Base-by-base conservation (phyloP, 1,140 invertebrate species). In the Drosophila eugracilis region DNA sequence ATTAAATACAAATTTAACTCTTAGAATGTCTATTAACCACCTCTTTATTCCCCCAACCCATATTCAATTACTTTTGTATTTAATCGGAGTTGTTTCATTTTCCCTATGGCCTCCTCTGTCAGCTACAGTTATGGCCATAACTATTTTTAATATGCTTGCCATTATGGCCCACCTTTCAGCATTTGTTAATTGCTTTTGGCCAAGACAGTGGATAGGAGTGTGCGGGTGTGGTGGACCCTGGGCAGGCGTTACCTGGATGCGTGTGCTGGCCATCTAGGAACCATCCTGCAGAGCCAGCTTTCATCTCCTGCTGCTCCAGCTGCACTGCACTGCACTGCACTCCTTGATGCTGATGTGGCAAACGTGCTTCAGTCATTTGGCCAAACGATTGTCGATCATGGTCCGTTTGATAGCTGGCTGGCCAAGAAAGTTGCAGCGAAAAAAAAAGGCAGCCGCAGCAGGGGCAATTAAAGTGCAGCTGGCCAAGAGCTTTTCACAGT, bases 341-440 rank as follows among this genome's bases (percentile, higher is more conserved):
- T 53, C 54, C 49, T 14, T 24, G 28, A 45, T 49, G 50, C 69
- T 89, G 76, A 89, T 85, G 85, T 70, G 80, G 41, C 81, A 89
- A 89, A 81, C 89, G 89, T 91, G 89, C 89, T 55, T 41, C 71
- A 83, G 89, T 76, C 75, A 90, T 91, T 91, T 91, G 72, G 67
- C 67, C 52, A 80, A 91, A 90, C 77, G 89, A 84, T 84, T 91
- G 89, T 80, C 89, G 89, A 91, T 91, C 89, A 90, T 21, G 39
- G 39, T 10, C 14, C 4, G 6, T 41, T 41, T 41, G 22, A 15
- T 59, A 48, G 60, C 26, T 45, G 49, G 45, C 44, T 36, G 39
- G 12, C 15, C 41, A 75, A 76, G 57, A 77, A 60, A 80, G 66
- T 77, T 71, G 78, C 69, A 22, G 22, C n/a, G 7, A 7, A 37